A percentile compares a stretch with the other conserved stretches of the same genome.
phyloP scores from a whole-genome alignment of 2,797 vertebrate species.

The Artibeus jamaicensis region DNA sequence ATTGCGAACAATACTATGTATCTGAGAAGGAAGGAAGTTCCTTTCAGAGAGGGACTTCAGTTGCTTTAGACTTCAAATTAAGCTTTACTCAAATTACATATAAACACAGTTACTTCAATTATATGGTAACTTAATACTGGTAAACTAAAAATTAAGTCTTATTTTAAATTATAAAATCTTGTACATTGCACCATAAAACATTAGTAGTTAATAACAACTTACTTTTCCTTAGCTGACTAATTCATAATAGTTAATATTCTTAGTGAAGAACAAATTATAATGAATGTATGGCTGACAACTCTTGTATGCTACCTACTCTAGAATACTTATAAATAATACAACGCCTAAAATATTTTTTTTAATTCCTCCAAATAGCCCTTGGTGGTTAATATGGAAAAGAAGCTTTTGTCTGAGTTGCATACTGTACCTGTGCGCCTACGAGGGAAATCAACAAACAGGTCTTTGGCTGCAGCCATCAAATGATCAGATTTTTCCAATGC shows the following conservation, averaged over 20 bases:
- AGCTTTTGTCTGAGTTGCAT: not conserved
- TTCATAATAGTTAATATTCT: not conserved
- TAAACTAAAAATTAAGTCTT: slow-evolving; percentile 22
- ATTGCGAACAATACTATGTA: not conserved
- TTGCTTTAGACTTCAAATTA: slow-evolving; percentile 46
- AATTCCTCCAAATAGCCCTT: not conserved
- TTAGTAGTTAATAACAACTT: not conserved
- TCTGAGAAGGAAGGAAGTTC: not conserved
- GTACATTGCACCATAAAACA: not conserved
- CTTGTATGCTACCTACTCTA: not conserved
- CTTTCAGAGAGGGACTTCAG: not conserved
- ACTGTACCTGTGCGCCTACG: slow-evolving; percentile 89
- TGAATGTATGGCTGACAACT: not conserved
- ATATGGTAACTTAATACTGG: not conserved
- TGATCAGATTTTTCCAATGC: slow-evolving; percentile 89
- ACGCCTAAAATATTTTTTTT: slow-evolving; percentile 13
- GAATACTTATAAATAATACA: not conserved
- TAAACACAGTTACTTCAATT: not conserved
- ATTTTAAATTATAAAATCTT: slow-evolving; percentile 11
- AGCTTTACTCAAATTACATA: slow-evolving; percentile 34
- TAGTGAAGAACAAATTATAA: slow-evolving; percentile 31
- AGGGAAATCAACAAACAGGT: slow-evolving; percentile 89
- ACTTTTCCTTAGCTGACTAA: slow-evolving; percentile 18
- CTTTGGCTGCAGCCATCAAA: slow-evolving; percentile 90
- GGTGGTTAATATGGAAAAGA: not conserved